Conservation (phyloP, 2,113 vertebrate species). For the Stomatorhinus ivindoensis region DNA sequence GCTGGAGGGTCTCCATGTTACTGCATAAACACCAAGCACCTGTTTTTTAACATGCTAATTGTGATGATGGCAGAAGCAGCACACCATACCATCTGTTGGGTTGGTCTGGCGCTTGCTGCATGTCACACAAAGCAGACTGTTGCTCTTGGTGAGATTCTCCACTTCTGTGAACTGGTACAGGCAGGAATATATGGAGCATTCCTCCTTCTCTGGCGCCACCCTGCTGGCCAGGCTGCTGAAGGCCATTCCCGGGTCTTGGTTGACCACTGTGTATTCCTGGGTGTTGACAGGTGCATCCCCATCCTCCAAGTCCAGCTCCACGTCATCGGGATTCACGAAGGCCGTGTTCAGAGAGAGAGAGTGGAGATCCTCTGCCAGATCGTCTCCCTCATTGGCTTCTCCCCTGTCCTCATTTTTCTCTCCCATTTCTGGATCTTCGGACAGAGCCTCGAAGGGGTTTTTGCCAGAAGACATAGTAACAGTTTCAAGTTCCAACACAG, state of each 20-base stretch:
- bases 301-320: slow-evolving; percentile 37
- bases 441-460: slow-evolving; percentile 45
- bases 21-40: neutral
- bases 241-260: slow-evolving; percentile 73
- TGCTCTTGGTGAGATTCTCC: slow-evolving; percentile 77
- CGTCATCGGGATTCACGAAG: slow-evolving; percentile 46
- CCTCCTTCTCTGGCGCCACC: slow-evolving; percentile 57
- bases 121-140: slow-evolving; percentile 82
- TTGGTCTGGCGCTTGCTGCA: slow-evolving; percentile 64
- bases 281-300: slow-evolving; percentile 33
- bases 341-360: slow-evolving; percentile 58
- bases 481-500: slow-evolving; percentile 23
- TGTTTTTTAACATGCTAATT: neutral
- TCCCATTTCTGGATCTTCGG: slow-evolving; percentile 35
- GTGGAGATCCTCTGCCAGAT: slow-evolving; percentile 56
- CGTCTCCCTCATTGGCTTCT: slow-evolving; percentile 11
- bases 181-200: slow-evolving; percentile 76
- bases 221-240: slow-evolving; percentile 75
- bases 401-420: slow-evolving; percentile 23
- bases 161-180: slow-evolving; percentile 86
- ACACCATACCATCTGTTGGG: slow-evolving; percentile 37
- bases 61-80: neutral
- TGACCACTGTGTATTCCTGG: slow-evolving; percentile 61
- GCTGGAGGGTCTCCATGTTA: neutral
- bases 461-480: slow-evolving; percentile 6